Evolutionary conservation across 2,888 invertebrate species (phyloP).

Genomic region (Eilema depressum): DNA sequence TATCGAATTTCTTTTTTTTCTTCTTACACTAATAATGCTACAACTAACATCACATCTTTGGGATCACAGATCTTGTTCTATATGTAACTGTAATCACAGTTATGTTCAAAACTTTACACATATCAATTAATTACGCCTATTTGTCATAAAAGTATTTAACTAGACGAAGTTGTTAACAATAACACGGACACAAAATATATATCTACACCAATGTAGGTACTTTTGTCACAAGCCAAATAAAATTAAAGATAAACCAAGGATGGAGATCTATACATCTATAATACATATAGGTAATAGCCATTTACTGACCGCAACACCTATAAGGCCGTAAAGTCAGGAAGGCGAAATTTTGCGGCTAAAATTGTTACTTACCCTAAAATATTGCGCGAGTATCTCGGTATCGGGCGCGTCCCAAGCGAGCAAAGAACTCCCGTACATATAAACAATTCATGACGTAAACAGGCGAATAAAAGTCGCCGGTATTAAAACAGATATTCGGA

Average conservation of each 20-base stretch:
- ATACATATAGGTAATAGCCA: slow-evolving; percentile 28
- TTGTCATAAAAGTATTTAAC: background rate
- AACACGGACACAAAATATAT: background rate
- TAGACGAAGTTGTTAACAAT: background rate
- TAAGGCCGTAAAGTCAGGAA: slow-evolving; percentile 44
- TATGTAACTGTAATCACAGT: too few species aligned
- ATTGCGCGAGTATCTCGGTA: slow-evolving; percentile 35
- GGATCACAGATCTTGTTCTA: background rate
- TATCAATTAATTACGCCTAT: too few species aligned
- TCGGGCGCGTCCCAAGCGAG: slow-evolving; percentile 37
- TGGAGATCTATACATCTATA: slow-evolving; percentile 31
- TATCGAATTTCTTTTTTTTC: background rate
- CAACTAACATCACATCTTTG: background rate
- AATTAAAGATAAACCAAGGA: slow-evolving; percentile 27
- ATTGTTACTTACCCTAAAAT: slow-evolving; percentile 48
- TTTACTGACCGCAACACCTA: slow-evolving; percentile 36
- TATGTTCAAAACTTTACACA: too few species aligned
- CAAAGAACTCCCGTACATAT: slow-evolving; percentile 39
- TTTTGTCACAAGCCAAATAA: slow-evolving; percentile 1
- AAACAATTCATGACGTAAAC: slow-evolving; percentile 54
- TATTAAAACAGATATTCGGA: slow-evolving; percentile 49
- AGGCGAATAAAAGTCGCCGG: slow-evolving; percentile 45
- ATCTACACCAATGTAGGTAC: background rate
- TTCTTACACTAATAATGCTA: background rate
- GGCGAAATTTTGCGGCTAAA: slow-evolving; percentile 42